Base-by-base conservation (phyloP, 2,113 vertebrate species). In the Dermatemys mawii region DNA sequence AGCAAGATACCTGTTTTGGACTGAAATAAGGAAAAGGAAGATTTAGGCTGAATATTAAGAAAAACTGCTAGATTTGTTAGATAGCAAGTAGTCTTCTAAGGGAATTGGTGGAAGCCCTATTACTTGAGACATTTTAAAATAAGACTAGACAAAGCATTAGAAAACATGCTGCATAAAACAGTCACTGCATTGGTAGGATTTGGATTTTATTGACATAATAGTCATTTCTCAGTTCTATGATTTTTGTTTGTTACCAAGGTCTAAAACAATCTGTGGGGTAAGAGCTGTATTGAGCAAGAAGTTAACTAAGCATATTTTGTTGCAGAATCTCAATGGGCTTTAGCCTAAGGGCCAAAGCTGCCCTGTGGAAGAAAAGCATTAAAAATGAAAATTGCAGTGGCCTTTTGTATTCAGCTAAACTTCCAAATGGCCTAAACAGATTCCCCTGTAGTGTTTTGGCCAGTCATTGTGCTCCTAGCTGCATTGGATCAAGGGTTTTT, bases 131-230 rank as follows among this genome's bases (percentile, higher is more conserved):
- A 38, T 41, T 96, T 95, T 94, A 91, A 94, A 96, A 96, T 94
- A 97, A 94, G 96, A 95, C 94, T 94, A 97, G 96, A 97, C 94
- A 96, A 96, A 97, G 96, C 90, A 0, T 88, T 95, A 95, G 95
- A 95, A 96, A 97, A 97, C 93, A 95, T 91, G 95, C 96, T 96
- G 89, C 94, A 92, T 84, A 70, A 96, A 97, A 97, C 95, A 98
- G 96, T 97, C 94, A 93, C 96, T 96, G 92, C 88, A 96, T 97
- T 97, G 96, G 91, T 51, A 91, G 95, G 94, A 94, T 96, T 96
- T 96, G 93, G 92, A 96, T 97, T 97, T 97, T 97, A 97, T 95
- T 97, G 95, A 90, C 93, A 96, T 96, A 96, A 96, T 96, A 96
- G 94, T 90, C 94, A 96, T 94, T 93, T 97, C 94, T 93, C 67